Evolutionary conservation across 2,797 vertebrate genomes (phyloP).

Genomic region (Myotis planiceps): DNA sequence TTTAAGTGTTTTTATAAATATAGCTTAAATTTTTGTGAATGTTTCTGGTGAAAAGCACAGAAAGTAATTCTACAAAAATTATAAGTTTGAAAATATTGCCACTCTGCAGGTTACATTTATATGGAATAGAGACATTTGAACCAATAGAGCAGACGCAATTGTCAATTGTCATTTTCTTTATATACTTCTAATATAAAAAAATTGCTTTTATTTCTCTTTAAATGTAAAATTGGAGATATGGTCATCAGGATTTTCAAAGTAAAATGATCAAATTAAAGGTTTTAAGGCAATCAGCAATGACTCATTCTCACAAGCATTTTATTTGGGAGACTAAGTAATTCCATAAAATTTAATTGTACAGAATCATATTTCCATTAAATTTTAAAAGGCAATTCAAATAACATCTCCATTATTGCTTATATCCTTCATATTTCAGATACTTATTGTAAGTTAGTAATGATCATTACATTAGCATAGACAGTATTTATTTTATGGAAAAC

Average conservation of each 20-base stretch:
- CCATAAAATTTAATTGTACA: not conserved
- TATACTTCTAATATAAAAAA: not conserved
- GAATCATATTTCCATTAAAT: not conserved
- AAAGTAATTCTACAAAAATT: not conserved
- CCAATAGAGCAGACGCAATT: not conserved
- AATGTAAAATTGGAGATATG: not conserved
- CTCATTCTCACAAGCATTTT: not conserved
- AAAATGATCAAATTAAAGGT: not conserved
- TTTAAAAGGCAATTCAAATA: not conserved
- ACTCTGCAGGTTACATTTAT: not conserved
- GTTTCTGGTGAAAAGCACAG: not conserved
- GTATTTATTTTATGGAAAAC: not conserved
- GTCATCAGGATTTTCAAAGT: not conserved
- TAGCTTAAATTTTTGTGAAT: not conserved
- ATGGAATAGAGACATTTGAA: not conserved
- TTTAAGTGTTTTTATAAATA: not conserved
- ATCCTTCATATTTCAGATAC: not conserved
- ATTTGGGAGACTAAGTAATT: not conserved
- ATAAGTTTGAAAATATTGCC: not conserved
- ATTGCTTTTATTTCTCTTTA: not conserved
- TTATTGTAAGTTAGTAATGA: not conserved
- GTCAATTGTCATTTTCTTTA: not conserved
- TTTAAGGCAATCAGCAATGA: not conserved
- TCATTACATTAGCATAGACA: not conserved
- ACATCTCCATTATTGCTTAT: not conserved